Base-by-base conservation (phyloP, 2,113 vertebrate species). In the Sus scrofa region DNA sequence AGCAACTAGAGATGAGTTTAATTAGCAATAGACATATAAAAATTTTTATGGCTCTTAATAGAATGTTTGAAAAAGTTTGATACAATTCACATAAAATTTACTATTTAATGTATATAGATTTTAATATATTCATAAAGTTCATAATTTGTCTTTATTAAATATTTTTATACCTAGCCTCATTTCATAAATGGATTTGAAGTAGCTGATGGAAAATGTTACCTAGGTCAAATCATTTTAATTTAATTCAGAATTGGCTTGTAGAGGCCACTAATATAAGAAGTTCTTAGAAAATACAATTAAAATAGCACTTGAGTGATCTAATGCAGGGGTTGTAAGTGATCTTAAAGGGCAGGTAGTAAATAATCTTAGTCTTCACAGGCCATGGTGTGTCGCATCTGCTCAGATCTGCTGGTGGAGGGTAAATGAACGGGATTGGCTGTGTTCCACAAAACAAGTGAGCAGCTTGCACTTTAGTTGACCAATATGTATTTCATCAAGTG, bases 261-360 rank as follows among this genome's bases (percentile, higher is more conserved):
- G 54, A 92, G 39, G 15, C 13, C 65, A 81, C 79, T 22, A 70
- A 50, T 78, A 2, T 75, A 89, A 92, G 37, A 84, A 63, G 27
- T 54, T 83, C n/a, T 34, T 95, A 62, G 18, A 73, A 94, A 91
- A 78, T 93, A 44, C 50, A 78, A 39, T 79, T 96, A 92, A 94
- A 77, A 34, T 79, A 58, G 16, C 96, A 81, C n/a, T 70, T 79
- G 5, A 68, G 54, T 82, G 87, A 95, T 62, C 37, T 67, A 71
- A 44, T 85, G 67, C 39, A 95, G 54, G 30, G 39, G 18, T 79
- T 82, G 26, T 70, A 50, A 71, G 63, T 39, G 8, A 52, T 50
- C 54, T 67, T 74, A 12, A 92, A 79, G 37, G 24, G 13, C 19
- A 67, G 26, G 62, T 15, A 70, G 56, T 62, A 93, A 73, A 16